Conservation (phyloP, 2,797 vertebrate species). For the Selene dorsalis region DNA sequence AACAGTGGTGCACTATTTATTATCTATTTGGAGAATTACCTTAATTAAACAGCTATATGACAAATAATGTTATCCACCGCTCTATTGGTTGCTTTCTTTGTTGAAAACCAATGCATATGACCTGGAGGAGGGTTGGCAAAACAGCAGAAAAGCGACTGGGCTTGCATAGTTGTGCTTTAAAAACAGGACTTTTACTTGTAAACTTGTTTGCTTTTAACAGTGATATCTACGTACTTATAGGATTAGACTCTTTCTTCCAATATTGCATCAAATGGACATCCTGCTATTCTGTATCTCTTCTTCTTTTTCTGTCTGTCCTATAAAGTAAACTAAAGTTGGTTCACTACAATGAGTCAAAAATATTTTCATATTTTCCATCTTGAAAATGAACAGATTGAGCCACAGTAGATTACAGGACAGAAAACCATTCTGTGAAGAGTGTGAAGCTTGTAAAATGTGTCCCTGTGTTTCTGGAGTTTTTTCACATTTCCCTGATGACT, state of each 20-base stretch:
- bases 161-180: no score
- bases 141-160: no score
- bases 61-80: no score
- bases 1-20: background rate
- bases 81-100: no score
- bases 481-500: constrained; percentile 9
- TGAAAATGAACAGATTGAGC: background rate
- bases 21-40: no score
- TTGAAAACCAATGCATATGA: no score
- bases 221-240: background rate
- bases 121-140: no score
- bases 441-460: background rate
- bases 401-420: background rate
- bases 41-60: no score
- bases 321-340: background rate
- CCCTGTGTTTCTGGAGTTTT: background rate
- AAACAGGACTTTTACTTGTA: background rate
- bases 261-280: background rate
- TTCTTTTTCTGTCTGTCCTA: background rate
- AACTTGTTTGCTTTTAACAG: background rate
- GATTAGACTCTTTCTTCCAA: background rate
- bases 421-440: background rate
- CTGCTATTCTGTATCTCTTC: background rate
- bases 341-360: background rate
- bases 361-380: background rate